Percentiles rank a stretch among this genome's conserved stretches.
phyloP scores from a whole-genome alignment of 2,888 invertebrate genomes.

The Cantharis rustica region DNA sequence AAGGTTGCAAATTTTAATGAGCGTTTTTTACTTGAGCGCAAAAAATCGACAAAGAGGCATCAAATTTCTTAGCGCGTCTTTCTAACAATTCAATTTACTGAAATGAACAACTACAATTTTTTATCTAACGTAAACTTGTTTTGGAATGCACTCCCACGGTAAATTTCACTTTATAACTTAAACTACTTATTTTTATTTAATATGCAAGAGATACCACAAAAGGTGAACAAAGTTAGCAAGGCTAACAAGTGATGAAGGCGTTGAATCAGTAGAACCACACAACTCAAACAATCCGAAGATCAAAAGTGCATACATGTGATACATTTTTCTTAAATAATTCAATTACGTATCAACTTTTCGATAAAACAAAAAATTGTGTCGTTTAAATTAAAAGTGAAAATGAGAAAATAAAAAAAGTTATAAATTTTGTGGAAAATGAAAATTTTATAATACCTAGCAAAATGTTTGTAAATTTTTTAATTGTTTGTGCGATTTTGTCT shows the following conservation, averaged over 20 bases:
- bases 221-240: constrained; percentile 12
- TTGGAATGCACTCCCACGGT: background rate
- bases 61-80: background rate
- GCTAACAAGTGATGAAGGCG: constrained; percentile 22
- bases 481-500: constrained; percentile 4
- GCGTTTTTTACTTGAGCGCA: background rate
- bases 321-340: background rate
- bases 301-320: background rate
- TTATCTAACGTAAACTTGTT: background rate
- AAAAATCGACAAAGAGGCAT: background rate
- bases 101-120: background rate
- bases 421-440: background rate
- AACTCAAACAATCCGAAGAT: background rate
- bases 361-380: background rate
- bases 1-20: background rate
- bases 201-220: constrained; percentile 14
- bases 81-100: background rate
- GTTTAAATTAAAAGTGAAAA: background rate
- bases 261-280: background rate
- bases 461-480: constrained; percentile 11
- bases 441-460: background rate
- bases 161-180: background rate
- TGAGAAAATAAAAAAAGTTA: background rate
- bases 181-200: background rate
- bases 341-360: background rate